Conservation (phyloP, 2,888 invertebrate genomes). For the Zhuqinia jingwanae region DNA sequence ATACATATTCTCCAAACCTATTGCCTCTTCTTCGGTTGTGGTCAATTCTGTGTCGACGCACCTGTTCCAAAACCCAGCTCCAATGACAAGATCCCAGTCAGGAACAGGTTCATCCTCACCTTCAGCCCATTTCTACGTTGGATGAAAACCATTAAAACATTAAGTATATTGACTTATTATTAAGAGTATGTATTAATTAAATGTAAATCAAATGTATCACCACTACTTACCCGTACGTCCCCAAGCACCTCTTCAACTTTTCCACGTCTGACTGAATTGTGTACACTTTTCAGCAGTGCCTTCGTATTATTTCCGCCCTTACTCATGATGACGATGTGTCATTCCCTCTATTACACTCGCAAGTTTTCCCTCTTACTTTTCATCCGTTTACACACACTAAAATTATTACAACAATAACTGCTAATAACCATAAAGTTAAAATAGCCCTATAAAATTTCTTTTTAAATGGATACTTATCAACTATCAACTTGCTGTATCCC, state of each 20-base stretch:
- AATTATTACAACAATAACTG: no score
- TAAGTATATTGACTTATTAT: no score
- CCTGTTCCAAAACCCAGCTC: conserved; percentile 56
- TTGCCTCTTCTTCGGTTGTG: neutral
- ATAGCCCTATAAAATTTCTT: no score
- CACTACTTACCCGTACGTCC: conserved; percentile 25
- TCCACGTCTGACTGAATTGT: conserved; percentile 18
- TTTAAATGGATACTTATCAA: no score
- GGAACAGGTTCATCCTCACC: conserved; percentile 29
- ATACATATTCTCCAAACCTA: conserved; percentile 14
- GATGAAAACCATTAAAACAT: no score
- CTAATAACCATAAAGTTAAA: no score
- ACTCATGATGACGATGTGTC: neutral
- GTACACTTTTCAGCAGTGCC: conserved; percentile 14
- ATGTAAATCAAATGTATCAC: neutral
- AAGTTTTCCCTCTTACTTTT: no score
- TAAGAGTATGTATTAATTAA: no score
- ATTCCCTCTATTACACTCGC: no score
- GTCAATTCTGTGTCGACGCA: conserved; percentile 37
- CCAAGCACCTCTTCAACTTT: conserved; percentile 1
- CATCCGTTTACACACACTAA: no score
- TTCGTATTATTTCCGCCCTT: conserved; percentile 8
- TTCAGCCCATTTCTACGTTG: conserved; percentile 46
- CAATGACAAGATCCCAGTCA: conserved; percentile 56
- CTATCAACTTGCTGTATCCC: no score